Percentiles rank a stretch among this genome's conserved stretches.
Conservation (phyloP, 2,888 invertebrate species). For the Lacanobia oleracea region DNA sequence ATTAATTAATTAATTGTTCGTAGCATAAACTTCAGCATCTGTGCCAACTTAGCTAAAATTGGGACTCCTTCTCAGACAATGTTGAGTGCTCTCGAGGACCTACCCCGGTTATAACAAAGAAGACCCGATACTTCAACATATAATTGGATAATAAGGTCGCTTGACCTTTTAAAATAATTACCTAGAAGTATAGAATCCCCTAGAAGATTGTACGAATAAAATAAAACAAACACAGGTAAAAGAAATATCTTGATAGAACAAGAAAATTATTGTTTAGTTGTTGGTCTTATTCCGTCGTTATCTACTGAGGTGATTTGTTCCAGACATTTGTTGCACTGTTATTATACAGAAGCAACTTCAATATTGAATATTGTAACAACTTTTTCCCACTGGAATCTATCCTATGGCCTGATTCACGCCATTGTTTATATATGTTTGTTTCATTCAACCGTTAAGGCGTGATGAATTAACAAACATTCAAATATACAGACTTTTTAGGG, state of each 20-base stretch:
- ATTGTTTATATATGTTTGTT: too few species aligned
- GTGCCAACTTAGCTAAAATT: conserved; percentile 4
- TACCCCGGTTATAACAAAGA: conserved; percentile 43
- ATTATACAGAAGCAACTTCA: too few species aligned
- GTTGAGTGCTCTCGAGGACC: conserved; percentile 21
- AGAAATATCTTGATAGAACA: background rate
- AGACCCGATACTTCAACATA: conserved; percentile 33
- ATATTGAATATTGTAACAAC: too few species aligned
- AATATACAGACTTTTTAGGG: too few species aligned
- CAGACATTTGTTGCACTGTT: too few species aligned
- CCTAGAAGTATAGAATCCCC: background rate
- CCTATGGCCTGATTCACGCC: too few species aligned
- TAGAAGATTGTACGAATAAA: background rate
- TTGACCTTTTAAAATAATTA: conserved; percentile 36
- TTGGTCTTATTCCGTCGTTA: background rate
- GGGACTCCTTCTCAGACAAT: conserved; percentile 8
- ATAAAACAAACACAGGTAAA: background rate
- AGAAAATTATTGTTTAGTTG: background rate
- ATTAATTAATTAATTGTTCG: too few species aligned
- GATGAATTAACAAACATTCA: too few species aligned
- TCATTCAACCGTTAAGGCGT: too few species aligned
- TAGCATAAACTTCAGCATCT: background rate
- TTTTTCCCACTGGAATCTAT: too few species aligned
- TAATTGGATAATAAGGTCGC: conserved; percentile 38
- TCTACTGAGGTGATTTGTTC: background rate